phyloP scores from a whole-genome alignment of 2,797 vertebrate genomes.

The Poeciliopsis infans region DNA sequence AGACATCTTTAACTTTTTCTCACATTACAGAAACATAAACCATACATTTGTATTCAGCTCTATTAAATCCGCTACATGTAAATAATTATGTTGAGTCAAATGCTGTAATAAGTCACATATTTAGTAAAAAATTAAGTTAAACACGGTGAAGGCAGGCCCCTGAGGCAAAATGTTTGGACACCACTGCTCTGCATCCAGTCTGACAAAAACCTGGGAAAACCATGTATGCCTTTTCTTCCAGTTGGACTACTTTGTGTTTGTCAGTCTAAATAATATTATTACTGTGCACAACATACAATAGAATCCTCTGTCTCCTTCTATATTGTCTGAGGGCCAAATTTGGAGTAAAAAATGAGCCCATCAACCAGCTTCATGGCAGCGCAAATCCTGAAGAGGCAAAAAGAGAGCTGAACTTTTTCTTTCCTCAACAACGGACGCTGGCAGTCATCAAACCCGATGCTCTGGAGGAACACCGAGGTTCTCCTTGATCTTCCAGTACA shows the following conservation, averaged over 20 bases:
- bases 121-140: background rate
- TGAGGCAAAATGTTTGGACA: too few species aligned
- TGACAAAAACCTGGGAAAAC: background rate
- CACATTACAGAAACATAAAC: slow-evolving; percentile 1
- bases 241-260: background rate
- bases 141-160: background rate
- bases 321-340: slow-evolving; percentile 85
- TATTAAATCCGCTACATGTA: too few species aligned
- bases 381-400: slow-evolving; percentile 73
- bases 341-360: slow-evolving; percentile 60
- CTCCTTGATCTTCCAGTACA: background rate
- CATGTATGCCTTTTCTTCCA: background rate
- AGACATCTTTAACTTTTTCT: background rate
- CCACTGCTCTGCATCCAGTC: background rate
- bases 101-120: too few species aligned
- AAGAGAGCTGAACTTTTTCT: slow-evolving; percentile 88
- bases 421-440: slow-evolving; percentile 87
- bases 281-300: background rate
- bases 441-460: slow-evolving; percentile 90
- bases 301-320: slow-evolving; percentile 3
- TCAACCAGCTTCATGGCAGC: slow-evolving; percentile 91
- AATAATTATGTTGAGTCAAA: background rate
- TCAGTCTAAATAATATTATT: background rate
- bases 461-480: slow-evolving; percentile 83
- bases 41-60: background rate